Evolutionary conservation across 2,113 vertebrate species (phyloP).

Genomic region (Thamnophis sirtalis): DNA sequence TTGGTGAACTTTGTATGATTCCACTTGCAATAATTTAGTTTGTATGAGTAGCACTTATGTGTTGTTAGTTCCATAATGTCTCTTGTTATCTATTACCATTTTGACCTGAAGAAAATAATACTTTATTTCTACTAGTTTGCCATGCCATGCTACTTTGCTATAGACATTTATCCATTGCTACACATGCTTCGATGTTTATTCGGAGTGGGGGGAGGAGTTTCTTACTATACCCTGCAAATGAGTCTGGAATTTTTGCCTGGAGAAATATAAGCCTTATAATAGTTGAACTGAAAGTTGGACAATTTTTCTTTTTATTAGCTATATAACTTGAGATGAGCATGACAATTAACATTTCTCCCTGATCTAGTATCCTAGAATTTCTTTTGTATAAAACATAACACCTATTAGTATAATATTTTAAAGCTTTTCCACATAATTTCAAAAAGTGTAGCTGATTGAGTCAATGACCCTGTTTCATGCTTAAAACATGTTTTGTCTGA

Average conservation of each 20-base stretch:
- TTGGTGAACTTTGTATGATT: background rate
- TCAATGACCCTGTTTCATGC: background rate
- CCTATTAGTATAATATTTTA: background rate
- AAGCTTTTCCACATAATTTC: background rate
- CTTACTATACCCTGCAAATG: background rate
- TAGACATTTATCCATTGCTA: background rate
- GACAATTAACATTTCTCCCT: background rate
- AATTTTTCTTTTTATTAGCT: background rate
- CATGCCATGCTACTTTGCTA: background rate
- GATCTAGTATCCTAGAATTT: background rate
- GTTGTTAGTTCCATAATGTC: background rate
- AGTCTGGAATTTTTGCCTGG: background rate
- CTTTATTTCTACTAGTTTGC: background rate
- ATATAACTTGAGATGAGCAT: background rate
- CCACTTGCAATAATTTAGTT: background rate
- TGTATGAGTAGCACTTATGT: background rate
- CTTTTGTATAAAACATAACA: background rate
- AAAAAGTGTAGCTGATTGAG: background rate
- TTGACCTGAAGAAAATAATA: background rate
- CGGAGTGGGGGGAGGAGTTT: no score
- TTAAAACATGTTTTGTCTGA: background rate
- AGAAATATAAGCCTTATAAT: background rate
- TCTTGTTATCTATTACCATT: background rate
- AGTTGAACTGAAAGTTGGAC: background rate
- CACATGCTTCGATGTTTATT: background rate